These are phyloP conservation scores for Spheniscus mendiculus DNA, from an alignment of 2,113 vertebrate genomes.

Conservation along the genomic window DNA sequence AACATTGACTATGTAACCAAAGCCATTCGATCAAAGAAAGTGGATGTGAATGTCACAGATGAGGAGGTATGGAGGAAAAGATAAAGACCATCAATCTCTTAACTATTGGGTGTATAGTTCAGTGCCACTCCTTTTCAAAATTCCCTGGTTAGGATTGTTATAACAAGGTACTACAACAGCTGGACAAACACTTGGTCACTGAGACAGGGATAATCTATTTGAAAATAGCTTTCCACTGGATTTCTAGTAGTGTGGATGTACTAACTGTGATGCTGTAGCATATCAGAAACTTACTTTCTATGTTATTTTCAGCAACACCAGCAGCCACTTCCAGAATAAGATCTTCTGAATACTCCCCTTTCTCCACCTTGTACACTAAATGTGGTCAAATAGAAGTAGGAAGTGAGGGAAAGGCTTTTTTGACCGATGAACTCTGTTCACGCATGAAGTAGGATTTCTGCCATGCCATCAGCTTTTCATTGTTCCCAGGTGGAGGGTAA, in stretches of 20 bases:
- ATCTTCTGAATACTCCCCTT: not conserved
- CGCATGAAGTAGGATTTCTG: not conserved
- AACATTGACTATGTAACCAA: slow-evolving; percentile 89
- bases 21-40: slow-evolving; percentile 86
- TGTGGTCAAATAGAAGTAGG: not conserved
- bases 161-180: not conserved
- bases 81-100: not conserved
- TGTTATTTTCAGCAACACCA: not conserved
- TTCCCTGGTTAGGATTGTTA: not conserved
- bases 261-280: not conserved
- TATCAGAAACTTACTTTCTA: not conserved
- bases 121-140: not conserved
- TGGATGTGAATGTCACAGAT: slow-evolving; percentile 90
- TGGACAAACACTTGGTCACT: not conserved
- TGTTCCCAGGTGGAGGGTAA: not conserved
- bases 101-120: not conserved
- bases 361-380: not conserved
- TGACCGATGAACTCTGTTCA: not conserved
- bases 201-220: not conserved
- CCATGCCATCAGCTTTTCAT: not conserved
- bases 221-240: not conserved
- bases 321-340: not conserved
- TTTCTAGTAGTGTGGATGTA: not conserved
- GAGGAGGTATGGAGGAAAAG: slow-evolving; percentile 86
- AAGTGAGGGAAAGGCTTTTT: not conserved